Percentiles rank a stretch among this genome's conserved stretches.
These are phyloP conservation scores for Platycercus adscitus DNA, from an alignment of 2,113 vertebrate species.

Conservation along the genomic window DNA sequence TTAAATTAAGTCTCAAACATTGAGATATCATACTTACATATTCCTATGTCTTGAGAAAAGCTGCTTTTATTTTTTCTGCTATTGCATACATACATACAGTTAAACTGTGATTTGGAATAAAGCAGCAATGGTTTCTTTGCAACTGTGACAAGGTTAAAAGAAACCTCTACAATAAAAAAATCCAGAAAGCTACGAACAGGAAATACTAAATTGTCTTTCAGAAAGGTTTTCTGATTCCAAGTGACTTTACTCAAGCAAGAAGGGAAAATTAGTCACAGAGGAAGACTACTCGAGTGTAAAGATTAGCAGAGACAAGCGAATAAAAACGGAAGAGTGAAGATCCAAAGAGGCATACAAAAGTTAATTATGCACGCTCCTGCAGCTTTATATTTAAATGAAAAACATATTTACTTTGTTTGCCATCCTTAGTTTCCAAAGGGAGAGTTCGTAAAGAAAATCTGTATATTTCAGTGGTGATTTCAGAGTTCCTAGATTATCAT, in stretches of 20 bases:
- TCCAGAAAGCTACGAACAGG: not conserved
- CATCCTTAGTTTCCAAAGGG: not conserved
- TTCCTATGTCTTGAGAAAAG: not conserved
- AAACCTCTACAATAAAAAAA: not conserved
- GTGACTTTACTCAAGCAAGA: not conserved
- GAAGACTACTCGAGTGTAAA: not conserved
- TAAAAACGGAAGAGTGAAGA: conserved; percentile 12
- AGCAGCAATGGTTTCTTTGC: not conserved
- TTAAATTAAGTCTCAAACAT: not conserved
- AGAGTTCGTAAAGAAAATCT: not conserved
- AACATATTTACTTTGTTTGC: not conserved
- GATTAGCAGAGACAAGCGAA: conserved; percentile 2
- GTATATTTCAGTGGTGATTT: not conserved
- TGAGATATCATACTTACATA: not conserved
- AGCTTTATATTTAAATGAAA: not conserved
- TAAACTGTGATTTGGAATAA: not conserved
- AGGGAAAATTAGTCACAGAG: conserved; percentile 12
- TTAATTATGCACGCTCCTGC: not conserved
- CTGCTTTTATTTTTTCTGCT: not conserved
- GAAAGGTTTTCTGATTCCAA: not conserved
- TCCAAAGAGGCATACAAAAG: not conserved
- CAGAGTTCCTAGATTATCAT: not conserved
- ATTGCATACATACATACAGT: not conserved
- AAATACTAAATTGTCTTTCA: not conserved
- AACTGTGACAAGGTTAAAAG: not conserved